Base-by-base conservation (phyloP, 2,113 vertebrate species). In the Xenus cinereus region DNA sequence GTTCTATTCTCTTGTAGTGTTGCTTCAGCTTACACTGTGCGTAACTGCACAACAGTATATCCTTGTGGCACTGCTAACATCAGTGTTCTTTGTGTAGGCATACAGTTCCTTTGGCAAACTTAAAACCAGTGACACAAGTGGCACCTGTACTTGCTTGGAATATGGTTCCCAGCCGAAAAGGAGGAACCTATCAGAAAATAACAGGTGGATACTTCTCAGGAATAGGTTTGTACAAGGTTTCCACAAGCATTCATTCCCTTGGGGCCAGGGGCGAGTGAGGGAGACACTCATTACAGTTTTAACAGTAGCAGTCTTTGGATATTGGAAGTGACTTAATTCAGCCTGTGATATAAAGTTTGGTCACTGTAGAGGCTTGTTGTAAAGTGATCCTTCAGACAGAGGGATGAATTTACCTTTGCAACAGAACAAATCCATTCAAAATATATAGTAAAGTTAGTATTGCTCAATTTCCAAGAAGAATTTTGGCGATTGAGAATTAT, bases 131-230 rank as follows among this genome's bases (percentile, higher is more conserved):
- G 93, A 98, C 98, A 28, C 98, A 98, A 69, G 97, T 98, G 71
- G 98, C 98, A 48, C 98, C 99, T 35, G 98, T 99, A 68, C 98
- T 99, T 73, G 97, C 98, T 48, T 99, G 99, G 99, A 99, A 98
- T 73, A 81, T 98, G 64, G 74, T 98, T 28, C 97, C 98, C 4
- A 95, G 76, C 83, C 97, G 98, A 63, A 99, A 99, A 97, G 98
- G 98, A 96, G 98, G 97, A 96, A 69, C 64, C 45, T 99, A 98
- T 82, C 98, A 97, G 84, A 98, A 98, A 95, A 93, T 98, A 51
- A 30, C 96, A 32, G 96, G 98, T 59, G 96, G 96, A 88, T 98
- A 95, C 89, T 84, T 97, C 71, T 95, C 98, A 84, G 99, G 99
- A 75, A 91, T 98, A 51, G 99, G 99, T 99, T 96, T 57, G 98